Conservation (phyloP, 2,888 invertebrate genomes). For the Orthosia gothica region DNA sequence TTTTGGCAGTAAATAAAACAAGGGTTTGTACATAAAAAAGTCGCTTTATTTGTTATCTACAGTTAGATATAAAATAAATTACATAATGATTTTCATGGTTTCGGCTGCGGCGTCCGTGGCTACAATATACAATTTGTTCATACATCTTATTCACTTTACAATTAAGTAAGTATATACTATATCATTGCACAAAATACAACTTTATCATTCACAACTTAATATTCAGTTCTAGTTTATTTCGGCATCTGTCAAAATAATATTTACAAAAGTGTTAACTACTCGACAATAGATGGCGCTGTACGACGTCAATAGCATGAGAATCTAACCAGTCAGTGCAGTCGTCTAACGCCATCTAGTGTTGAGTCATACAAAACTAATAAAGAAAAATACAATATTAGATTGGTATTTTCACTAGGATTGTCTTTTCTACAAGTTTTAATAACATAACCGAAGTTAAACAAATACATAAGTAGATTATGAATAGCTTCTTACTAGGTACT, state of each 20-base stretch:
- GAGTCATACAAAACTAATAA: slow-evolving; percentile 57
- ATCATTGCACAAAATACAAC: slow-evolving; percentile 71
- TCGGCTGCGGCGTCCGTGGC: slow-evolving; percentile 82
- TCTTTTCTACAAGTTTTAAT: slow-evolving; percentile 67
- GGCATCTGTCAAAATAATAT: slow-evolving; percentile 64
- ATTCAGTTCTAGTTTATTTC: slow-evolving; percentile 62
- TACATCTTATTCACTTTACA: slow-evolving; percentile 70
- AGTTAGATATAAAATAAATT: slow-evolving; percentile 91
- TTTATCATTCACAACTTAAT: slow-evolving; percentile 53
- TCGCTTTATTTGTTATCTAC: slow-evolving; percentile 91
- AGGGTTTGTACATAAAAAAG: slow-evolving; percentile 87
- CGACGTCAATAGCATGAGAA: slow-evolving; percentile 17
- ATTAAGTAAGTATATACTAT: slow-evolving; percentile 64
- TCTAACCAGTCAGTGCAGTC: slow-evolving; percentile 6
- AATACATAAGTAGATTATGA: slow-evolving; percentile 59
- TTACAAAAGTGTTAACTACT: slow-evolving; percentile 60
- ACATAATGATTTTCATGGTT: slow-evolving; percentile 84
- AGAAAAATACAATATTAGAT: slow-evolving; percentile 60
- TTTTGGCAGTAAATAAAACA: slow-evolving; percentile 33
- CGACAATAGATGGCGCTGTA: slow-evolving; percentile 58
- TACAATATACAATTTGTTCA: slow-evolving; percentile 77
- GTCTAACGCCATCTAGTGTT: slow-evolving; percentile 53
- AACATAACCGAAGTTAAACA: slow-evolving; percentile 65
- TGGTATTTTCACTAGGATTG: slow-evolving; percentile 65
- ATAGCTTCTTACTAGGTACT: slow-evolving; percentile 63